Conservation (phyloP, 2,797 vertebrate species). For the Characodon lateralis region DNA sequence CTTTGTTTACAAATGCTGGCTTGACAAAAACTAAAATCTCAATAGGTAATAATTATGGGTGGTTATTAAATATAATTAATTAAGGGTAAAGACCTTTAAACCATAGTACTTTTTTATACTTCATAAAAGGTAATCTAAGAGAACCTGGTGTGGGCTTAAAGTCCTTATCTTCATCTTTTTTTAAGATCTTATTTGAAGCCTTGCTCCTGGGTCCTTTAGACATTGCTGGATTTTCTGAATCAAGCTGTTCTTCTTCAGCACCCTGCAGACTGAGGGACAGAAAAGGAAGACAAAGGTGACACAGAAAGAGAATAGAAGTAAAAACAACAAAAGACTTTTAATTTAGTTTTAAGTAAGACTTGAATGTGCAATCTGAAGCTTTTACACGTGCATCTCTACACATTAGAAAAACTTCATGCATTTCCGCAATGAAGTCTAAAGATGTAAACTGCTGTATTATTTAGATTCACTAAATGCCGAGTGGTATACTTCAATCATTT, state of each 20-base stretch:
- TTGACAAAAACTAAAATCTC: neutral
- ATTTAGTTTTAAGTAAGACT: too few relatives aligned
- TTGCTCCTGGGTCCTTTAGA: slow-evolving; percentile 45
- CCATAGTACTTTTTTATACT: neutral
- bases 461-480: too few relatives aligned
- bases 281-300: neutral
- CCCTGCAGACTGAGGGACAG: slow-evolving; percentile 61
- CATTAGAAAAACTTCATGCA: too few relatives aligned
- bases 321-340: neutral
- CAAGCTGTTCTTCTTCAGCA: slow-evolving; percentile 34
- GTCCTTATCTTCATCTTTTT: slow-evolving; percentile 61
- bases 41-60: neutral
- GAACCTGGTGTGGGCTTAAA: slow-evolving; percentile 88
- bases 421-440: too few relatives aligned
- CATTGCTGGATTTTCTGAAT: neutral
- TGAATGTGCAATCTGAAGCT: too few relatives aligned
- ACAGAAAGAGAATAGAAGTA: neutral
- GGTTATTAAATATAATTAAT: neutral
- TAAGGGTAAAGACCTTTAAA: neutral
- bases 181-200: slow-evolving; percentile 73
- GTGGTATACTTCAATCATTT: too few relatives aligned
- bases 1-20: neutral
- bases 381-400: too few relatives aligned
- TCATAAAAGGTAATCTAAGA: neutral
- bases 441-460: too few relatives aligned